Evolutionary conservation across 2,888 invertebrate genomes (phyloP).

Genomic region (Drosophila flavopinicola): DNA sequence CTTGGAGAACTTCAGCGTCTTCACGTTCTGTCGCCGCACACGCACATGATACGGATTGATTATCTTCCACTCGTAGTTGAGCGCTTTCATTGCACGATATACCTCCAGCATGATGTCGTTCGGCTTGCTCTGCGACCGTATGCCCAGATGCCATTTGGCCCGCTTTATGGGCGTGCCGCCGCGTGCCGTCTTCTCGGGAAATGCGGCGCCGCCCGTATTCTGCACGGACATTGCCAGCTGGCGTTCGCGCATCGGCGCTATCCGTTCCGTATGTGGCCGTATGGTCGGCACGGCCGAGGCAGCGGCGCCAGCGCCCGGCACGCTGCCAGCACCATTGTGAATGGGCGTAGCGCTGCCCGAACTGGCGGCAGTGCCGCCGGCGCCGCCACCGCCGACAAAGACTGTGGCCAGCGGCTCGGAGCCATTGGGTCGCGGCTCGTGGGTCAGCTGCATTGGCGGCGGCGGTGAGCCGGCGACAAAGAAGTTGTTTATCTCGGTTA

Average conservation of each 20-base stretch:
- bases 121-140: constrained; percentile 99
- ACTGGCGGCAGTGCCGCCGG: constrained; percentile 65
- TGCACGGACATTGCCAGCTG: constrained; percentile 85
- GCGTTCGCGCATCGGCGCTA: constrained; percentile 89
- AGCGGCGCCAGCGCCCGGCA: constrained; percentile 11
- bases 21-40: constrained; percentile 94
- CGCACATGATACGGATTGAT: constrained; percentile 98
- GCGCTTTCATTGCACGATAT: constrained; percentile 98
- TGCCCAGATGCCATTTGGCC: constrained; percentile 99
- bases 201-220: constrained; percentile 77
- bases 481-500: constrained; percentile 95
- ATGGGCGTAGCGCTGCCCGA: constrained; percentile 78
- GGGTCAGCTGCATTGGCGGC: constrained; percentile 85
- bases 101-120: constrained; percentile 99
- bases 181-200: constrained; percentile 84
- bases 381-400: constrained; percentile 75
- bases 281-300: constrained; percentile 73
- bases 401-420: constrained; percentile 76
- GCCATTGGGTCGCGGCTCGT: constrained; percentile 58
- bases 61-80: constrained; percentile 99
- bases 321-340: constrained; percentile 33
- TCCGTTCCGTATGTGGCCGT: constrained; percentile 96
- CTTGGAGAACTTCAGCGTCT: constrained; percentile 94
- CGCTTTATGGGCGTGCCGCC: constrained; percentile 94
- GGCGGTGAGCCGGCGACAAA: constrained; percentile 96